Percentiles rank a stretch among this genome's conserved stretches.
phyloP scores from a whole-genome alignment of 2,888 invertebrate species.

The Augiades crinisus region DNA sequence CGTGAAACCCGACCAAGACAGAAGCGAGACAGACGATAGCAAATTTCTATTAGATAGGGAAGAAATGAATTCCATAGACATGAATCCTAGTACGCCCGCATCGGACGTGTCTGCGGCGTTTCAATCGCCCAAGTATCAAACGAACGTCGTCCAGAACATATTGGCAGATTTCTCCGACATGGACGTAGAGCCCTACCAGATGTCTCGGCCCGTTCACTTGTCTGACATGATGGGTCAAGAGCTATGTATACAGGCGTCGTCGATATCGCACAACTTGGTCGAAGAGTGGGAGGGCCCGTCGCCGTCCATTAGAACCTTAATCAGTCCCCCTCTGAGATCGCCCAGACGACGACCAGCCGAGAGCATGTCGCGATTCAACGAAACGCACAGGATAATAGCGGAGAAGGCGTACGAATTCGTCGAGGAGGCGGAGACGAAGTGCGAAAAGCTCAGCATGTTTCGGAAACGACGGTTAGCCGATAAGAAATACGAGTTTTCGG shows the following conservation, averaged over 20 bases:
- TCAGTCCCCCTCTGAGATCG: constrained; percentile 71
- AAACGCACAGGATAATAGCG: constrained; percentile 79
- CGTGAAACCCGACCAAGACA: constrained; percentile 66
- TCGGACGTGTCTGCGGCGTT: constrained; percentile 67
- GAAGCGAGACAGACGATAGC: constrained; percentile 50
- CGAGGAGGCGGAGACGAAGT: constrained; percentile 90
- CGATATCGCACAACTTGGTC: constrained; percentile 70
- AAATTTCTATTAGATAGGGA: constrained; percentile 62
- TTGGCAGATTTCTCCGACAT: constrained; percentile 83
- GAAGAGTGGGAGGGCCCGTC: constrained; percentile 78
- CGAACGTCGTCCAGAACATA: constrained; percentile 82
- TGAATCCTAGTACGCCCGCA: constrained; percentile 60
- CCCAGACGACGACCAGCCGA: constrained; percentile 72
- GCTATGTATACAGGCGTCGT: constrained; percentile 69
- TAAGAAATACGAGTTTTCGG: constrained; percentile 95
- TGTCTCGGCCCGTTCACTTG: constrained; percentile 66
- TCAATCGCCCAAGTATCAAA: constrained; percentile 77
- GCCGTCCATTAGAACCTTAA: constrained; percentile 70
- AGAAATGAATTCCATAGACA: constrained; percentile 57
- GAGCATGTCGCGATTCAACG: constrained; percentile 77
- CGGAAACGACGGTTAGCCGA: constrained; percentile 92
- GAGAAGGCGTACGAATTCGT: constrained; percentile 93
- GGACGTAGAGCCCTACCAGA: constrained; percentile 77
- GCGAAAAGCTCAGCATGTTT: constrained; percentile 93
- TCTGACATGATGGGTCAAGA: constrained; percentile 75